Conservation (phyloP, 2,888 invertebrate species). For the Cylindroiulus punctatus region DNA sequence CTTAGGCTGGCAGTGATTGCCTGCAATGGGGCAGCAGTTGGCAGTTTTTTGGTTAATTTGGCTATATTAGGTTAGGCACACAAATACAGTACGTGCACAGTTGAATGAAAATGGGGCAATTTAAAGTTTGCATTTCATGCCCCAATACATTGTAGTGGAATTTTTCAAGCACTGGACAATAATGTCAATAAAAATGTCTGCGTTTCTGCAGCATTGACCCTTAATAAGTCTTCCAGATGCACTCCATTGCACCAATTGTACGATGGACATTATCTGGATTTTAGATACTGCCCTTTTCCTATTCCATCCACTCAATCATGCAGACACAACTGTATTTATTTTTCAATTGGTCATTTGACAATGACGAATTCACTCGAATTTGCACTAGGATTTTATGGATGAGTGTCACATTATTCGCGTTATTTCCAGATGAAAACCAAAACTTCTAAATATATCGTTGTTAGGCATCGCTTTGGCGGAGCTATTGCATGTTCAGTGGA, state of each 20-base stretch:
- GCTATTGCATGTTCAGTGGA: background rate
- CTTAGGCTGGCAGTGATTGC: no score
- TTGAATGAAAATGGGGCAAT: no score
- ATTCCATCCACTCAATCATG: background rate
- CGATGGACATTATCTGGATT: background rate
- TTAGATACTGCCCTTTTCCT: background rate
- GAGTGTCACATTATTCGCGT: background rate
- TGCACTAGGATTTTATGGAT: background rate
- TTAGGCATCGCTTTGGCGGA: background rate
- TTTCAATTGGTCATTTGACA: background rate
- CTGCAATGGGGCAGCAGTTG: no score
- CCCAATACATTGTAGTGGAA: no score
- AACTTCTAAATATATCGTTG: background rate
- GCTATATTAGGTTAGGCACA: no score
- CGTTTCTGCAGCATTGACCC: background rate
- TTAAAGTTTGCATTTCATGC: no score
- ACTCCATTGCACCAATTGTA: background rate
- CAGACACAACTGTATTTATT: background rate
- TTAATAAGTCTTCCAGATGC: background rate
- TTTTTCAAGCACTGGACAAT: no score
- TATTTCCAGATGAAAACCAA: background rate
- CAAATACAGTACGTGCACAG: no score
- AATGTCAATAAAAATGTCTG: background rate
- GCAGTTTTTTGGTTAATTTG: no score
- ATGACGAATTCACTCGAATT: background rate